These are phyloP conservation scores for Condylostylus longicornis DNA, from an alignment of 1,140 invertebrate species.

Conservation along the genomic window DNA sequence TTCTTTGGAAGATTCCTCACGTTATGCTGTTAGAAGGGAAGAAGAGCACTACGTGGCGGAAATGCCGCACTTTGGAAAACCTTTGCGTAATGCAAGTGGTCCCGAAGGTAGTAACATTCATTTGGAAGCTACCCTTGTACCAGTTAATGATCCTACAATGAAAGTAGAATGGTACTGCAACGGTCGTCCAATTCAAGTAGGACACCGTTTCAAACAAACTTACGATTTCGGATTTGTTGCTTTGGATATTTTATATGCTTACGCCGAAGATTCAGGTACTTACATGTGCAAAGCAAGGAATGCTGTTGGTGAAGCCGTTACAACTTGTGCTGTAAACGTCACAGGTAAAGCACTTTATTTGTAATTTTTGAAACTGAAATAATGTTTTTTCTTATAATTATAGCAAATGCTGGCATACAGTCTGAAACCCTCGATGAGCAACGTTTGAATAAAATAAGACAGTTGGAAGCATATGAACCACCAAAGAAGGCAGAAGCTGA, in stretches of 20 bases:
- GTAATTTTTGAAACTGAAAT: slow-evolving; percentile 1
- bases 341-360: slow-evolving; percentile 44
- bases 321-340: slow-evolving; percentile 71
- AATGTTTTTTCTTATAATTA: slow-evolving; percentile 15
- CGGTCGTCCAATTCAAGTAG: slow-evolving; percentile 74
- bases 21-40: slow-evolving; percentile 49
- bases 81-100: slow-evolving; percentile 71
- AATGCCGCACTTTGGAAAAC: slow-evolving; percentile 75
- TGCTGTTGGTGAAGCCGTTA: slow-evolving; percentile 78
- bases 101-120: slow-evolving; percentile 82
- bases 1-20: slow-evolving; percentile 74
- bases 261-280: slow-evolving; percentile 85
- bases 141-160: slow-evolving; percentile 90
- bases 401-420: slow-evolving; percentile 68
- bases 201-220: slow-evolving; percentile 79
- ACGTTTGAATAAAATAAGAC: slow-evolving; percentile 72
- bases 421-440: slow-evolving; percentile 80
- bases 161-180: slow-evolving; percentile 91
- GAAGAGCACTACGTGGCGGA: slow-evolving; percentile 64
- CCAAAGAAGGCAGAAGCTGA: slow-evolving; percentile 62
- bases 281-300: slow-evolving; percentile 93
- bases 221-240: slow-evolving; percentile 95
- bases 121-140: slow-evolving; percentile 87
- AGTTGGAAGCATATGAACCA: slow-evolving; percentile 67
- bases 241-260: slow-evolving; percentile 89